Conservation (phyloP, 1,140 invertebrate genomes). For the Linepithema humile region DNA sequence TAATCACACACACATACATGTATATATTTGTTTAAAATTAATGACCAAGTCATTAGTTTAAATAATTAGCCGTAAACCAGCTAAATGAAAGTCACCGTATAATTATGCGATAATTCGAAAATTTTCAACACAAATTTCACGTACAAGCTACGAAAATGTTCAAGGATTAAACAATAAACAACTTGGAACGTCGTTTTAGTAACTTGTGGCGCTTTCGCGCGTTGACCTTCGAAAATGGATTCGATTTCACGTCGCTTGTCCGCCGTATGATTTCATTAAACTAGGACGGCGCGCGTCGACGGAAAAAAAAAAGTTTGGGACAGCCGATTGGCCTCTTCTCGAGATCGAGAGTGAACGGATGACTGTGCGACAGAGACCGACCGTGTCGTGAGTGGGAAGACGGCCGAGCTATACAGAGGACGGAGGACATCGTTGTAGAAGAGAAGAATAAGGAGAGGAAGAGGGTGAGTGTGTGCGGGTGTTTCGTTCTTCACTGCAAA, state of each 20-base stretch:
- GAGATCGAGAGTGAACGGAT: constrained; percentile 78
- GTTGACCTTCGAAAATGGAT: constrained; percentile 35
- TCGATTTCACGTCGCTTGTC: constrained; percentile 22
- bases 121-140: too few relatives aligned
- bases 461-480: constrained; percentile 15
- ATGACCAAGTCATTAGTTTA: too few relatives aligned
- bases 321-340: constrained; percentile 65
- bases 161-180: too few relatives aligned
- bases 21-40: too few relatives aligned
- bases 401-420: background rate
- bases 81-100: too few relatives aligned
- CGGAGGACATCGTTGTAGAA: background rate
- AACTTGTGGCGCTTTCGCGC: background rate
- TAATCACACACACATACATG: too few relatives aligned
- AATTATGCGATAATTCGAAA: too few relatives aligned
- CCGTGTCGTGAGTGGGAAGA: constrained; percentile 56
- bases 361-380: constrained; percentile 65
- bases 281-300: constrained; percentile 31
- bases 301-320: constrained; percentile 47
- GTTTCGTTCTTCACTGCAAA: background rate
- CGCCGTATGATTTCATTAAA: constrained; percentile 69
- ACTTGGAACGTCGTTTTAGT: too few relatives aligned
- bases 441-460: background rate
- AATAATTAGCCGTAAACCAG: too few relatives aligned
- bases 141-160: too few relatives aligned